These are phyloP conservation scores for Onthophagus taurus DNA, from an alignment of 1,140 invertebrate species.

Conservation along the genomic window DNA sequence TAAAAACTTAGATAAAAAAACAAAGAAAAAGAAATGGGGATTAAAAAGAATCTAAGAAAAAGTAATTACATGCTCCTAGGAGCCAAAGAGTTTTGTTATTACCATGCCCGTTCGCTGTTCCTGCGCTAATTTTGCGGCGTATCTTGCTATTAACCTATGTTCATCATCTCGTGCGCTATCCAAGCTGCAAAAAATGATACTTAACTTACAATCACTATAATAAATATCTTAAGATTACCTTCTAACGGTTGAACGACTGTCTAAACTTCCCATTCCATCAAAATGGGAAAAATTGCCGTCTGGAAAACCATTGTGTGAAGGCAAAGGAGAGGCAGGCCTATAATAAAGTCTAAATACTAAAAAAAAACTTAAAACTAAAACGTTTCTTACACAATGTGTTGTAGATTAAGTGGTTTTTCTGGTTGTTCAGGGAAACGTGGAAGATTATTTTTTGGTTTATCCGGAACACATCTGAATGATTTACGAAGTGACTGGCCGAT, in stretches of 20 bases:
- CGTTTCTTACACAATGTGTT: constrained; percentile 81
- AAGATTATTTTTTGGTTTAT: constrained; percentile 67
- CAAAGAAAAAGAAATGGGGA: background rate
- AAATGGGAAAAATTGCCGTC: constrained; percentile 57
- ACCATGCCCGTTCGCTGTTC: constrained; percentile 73
- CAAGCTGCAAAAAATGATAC: constrained; percentile 35
- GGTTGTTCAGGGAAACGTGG: constrained; percentile 86
- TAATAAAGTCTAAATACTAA: constrained; percentile 22
- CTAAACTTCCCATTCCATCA: constrained; percentile 69
- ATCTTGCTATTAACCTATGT: constrained; percentile 90
- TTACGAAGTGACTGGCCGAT: constrained; percentile 92
- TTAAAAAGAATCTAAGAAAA: constrained; percentile 1
- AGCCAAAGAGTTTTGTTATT: too few species aligned
- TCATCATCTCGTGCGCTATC: constrained; percentile 76
- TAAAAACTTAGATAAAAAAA: too few species aligned
- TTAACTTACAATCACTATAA: constrained; percentile 4
- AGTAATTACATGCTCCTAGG: too few species aligned
- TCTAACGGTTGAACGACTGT: constrained; percentile 64
- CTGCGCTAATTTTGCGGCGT: constrained; percentile 86
- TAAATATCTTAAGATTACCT: constrained; percentile 36
- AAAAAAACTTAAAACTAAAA: constrained; percentile 21
- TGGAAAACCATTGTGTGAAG: constrained; percentile 80
- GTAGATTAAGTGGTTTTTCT: constrained; percentile 87
- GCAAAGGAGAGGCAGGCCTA: constrained; percentile 77
- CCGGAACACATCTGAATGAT: constrained; percentile 93